Base-by-base conservation (phyloP, 2,888 invertebrate species). In the Plebejus anna region DNA sequence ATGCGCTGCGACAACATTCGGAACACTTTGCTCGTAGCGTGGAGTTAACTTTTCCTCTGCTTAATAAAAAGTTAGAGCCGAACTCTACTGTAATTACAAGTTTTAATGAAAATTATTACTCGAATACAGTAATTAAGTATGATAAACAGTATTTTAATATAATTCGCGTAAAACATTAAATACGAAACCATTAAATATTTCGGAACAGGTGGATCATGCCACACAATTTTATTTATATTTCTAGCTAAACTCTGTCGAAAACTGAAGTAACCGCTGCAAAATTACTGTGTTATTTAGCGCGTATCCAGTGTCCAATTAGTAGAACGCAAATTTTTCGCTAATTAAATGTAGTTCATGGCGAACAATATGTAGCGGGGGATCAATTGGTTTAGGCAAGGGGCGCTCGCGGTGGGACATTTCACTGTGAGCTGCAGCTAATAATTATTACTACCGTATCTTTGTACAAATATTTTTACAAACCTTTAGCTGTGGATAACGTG, bases 251-350 rank as follows among this genome's bases (percentile, higher is more conserved):
- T 59, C 7, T 59, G 22, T 59, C 22, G 59, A 59, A 59, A 59
- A 59, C 22, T 22, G 22, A 59, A 59, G n/a, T 59, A 59, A 59
- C 22, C 7, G 22, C 22, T 2, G 22, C 59, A 22, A 59, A 66
- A 66, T 13, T 32, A 66, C 32, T 4, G 4, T 11, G 11, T 4
- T 28, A 70, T 70, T 70, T 36, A 38, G 36, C 47, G 32, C 73
- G 7, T 73, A 28, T 47, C 22, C 11, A 16, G 16, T 51, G 72
- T 51, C 28, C n/a, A 73, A 73, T 73, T 55, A 55, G 47, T 73
- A 22, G 42, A n/a, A 71, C 70, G 66, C 22, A 66, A 32, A 42
- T 71, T 71, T 42, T 71, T 71, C 71, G 66, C 16, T 66, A 66
- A 72, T 72, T 72, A 42, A 51, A 28, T 73, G 28, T 13, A 32